These are phyloP conservation scores for Tapera naevia DNA, from an alignment of 2,797 vertebrate species.

Conservation along the genomic window DNA sequence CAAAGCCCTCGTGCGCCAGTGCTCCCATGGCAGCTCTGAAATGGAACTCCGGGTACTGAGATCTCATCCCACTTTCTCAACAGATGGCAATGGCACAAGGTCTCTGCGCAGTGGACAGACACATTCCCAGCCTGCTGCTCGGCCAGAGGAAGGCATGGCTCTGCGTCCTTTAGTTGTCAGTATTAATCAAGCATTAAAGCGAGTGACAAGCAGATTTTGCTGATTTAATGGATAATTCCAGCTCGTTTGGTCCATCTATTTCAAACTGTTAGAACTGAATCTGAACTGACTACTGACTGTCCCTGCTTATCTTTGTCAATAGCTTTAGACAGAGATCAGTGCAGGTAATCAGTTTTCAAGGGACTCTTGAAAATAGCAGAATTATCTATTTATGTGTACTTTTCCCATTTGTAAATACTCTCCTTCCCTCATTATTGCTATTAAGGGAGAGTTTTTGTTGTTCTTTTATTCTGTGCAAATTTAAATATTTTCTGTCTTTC, in stretches of 20 bases:
- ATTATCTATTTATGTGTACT: neutral
- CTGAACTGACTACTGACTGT: slow-evolving; percentile 55
- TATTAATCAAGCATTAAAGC: slow-evolving; percentile 55
- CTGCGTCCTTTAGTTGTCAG: neutral
- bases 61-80: neutral
- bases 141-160: neutral
- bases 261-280: slow-evolving; percentile 37
- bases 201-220: slow-evolving; percentile 63
- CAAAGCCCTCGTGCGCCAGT: accelerated
- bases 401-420: neutral
- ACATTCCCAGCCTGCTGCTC: neutral
- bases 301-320: slow-evolving; percentile 54
- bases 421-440: neutral
- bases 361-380: neutral
- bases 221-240: slow-evolving; percentile 70
- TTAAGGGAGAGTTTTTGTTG: neutral
- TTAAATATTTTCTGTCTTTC: neutral
- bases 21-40: neutral
- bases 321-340: slow-evolving; percentile 50
- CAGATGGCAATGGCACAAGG: neutral
- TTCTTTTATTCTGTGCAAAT: too few relatives aligned
- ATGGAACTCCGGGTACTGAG: accelerated
- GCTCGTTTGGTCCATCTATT: slow-evolving; percentile 59
- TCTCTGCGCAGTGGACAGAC: neutral
- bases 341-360: slow-evolving; percentile 41